Conservation (phyloP, 2,797 vertebrate genomes). For the Avahi laniger region DNA sequence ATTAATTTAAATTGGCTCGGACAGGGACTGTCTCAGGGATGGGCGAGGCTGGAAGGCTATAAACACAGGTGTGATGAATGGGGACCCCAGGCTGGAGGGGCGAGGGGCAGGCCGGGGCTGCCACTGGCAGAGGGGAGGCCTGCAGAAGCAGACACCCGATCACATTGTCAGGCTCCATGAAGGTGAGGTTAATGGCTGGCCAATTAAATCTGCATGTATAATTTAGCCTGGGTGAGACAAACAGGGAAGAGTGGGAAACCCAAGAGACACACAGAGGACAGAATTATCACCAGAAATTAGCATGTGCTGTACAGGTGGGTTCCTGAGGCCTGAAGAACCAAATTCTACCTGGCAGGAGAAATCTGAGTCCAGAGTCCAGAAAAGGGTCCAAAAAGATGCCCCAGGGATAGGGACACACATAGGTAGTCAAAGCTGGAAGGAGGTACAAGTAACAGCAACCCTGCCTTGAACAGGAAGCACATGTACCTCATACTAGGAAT, state of each 20-base stretch:
- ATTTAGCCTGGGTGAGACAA: not conserved
- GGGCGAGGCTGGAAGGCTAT: slow-evolving; percentile 68
- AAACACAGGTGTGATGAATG: slow-evolving; percentile 65
- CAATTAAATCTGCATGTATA: not conserved
- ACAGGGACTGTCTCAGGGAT: slow-evolving; percentile 66
- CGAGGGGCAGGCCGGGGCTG: rapidly evolving
- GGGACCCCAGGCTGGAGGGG: not conserved
- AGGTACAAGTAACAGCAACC: not conserved
- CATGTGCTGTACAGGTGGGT: not conserved
- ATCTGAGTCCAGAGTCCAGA: not conserved
- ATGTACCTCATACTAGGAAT: not conserved
- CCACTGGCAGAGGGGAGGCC: not conserved
- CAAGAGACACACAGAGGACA: not conserved
- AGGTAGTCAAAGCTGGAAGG: not conserved
- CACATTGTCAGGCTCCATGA: not conserved
- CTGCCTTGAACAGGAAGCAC: not conserved
- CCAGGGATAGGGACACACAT: not conserved
- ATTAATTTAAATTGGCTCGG: slow-evolving; percentile 83
- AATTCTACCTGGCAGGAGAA: not conserved
- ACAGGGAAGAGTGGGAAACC: not conserved
- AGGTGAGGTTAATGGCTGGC: not conserved
- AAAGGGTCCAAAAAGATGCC: not conserved
- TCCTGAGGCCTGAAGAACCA: not conserved
- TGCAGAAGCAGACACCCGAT: not conserved
- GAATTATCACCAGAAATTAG: not conserved